Base-by-base conservation (phyloP, 2,888 invertebrate species). In the Drosophila neotestacea region DNA sequence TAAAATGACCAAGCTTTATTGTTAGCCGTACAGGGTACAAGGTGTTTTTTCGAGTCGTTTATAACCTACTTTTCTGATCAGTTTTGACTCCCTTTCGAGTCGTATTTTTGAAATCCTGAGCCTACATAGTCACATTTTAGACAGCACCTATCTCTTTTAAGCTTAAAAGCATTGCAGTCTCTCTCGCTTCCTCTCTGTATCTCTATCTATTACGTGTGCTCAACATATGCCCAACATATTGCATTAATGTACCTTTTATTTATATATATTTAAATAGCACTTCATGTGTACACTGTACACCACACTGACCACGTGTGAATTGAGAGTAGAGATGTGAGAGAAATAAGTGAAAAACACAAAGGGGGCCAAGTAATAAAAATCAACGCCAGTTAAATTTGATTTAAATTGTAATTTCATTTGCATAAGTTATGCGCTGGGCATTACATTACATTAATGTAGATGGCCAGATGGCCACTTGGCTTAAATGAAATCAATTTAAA, bases 401-500 rank as follows among this genome's bases (percentile, higher is more conserved):
- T 73, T 72, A 66, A 88, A 82, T 67, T 44, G 58, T 69, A 68
- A 79, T 73, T 88, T 70, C 51, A 83, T 85, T 85, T 83, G 80
- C 88, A 87, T 87, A 87, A 73, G 79, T 81, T 80, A 67, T 64
- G 46, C 39, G 51, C 27, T 51, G 32, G 32, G 44, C 64, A 67
- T 67, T 70, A 66, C 72, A 77, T 83, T 77, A 76, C 69, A 79
- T 83, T 72, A 83, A 77, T 63, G 65, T 22, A 22, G 22, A 22
- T 22, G 22, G 22, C 72, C 86, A 77, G 68, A 70, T 73, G 77
- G 85, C 67, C 80, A 85, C 80, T 85, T 83, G 67, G 55, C 38
- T 55, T 42, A 56, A 77, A 82, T 79, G 48, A 82, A 82, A 85
- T 79, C 88, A 82, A 87, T 87, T 87, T 58, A 66, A 76, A 71